Evolutionary conservation across 1,140 invertebrate genomes (phyloP), one percentile per base, ranked within the genome.

Genomic region (Leguminivora glycinivorella): DNA sequence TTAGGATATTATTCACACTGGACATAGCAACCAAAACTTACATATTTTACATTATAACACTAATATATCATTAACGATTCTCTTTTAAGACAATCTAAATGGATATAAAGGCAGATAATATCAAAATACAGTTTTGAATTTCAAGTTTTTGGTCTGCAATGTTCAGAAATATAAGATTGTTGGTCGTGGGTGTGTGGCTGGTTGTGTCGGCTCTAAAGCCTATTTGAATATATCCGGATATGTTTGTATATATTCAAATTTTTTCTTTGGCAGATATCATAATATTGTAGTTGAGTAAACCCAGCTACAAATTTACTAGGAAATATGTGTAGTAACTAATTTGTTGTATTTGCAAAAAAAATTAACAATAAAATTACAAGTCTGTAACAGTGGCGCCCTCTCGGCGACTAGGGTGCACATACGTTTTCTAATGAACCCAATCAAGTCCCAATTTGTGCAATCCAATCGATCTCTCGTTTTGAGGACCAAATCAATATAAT

Each of bases 1-100:
- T 52, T 52, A 19, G 47, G 47, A 52, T 52, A 52, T 52, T 52
- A 52, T 52, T 52, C 17, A 19, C 19, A 52, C 22, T 47, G n/a
- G n/a, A 22, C 19, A 52, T 52, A 22, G 47, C 19, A 52, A 52
- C 19, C 47, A 52, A 52, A 52, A 9, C 9, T 22, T 38, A 38
- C 38, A 9, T 9, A 10, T 40, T 52, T 52, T 22, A n/a, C n/a
- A 17, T n/a, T 19, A 17, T 47, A 47, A 19, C n/a, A 17, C n/a
- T 47, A n/a, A n/a, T 4, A 4, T n/a, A 17, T n/a, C 40, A n/a
- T 43, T 10, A 43, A n/a, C n/a, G n/a, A 0, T 43, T n/a, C 40
- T 10, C 31, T 10, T 10, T 10, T 10, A 10, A 10, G 9, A 34
- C 31, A 10, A 10, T 9, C 14, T 14, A 38, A 0, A 7, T 34